A percentile compares a stretch with the other conserved stretches of the same genome.
phyloP scores from a whole-genome alignment of 2,888 invertebrate genomes.

The Scaptomyza polygonia region DNA sequence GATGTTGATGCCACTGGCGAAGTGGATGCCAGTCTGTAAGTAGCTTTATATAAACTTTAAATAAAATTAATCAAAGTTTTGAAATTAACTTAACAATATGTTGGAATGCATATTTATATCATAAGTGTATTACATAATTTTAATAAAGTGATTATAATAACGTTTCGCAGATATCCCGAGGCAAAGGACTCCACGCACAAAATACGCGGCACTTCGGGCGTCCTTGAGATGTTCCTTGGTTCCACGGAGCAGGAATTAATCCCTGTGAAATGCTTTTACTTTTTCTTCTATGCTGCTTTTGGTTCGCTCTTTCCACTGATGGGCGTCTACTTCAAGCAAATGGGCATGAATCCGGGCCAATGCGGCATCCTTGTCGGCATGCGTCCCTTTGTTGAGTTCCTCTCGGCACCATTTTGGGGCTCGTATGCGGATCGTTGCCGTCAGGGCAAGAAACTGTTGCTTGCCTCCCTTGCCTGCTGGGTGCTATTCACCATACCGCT shows the following conservation, averaged over 20 bases:
- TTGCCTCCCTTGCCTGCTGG: conserved; percentile 97
- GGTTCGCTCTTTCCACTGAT: conserved; percentile 98
- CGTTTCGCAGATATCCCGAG: conserved; percentile 89
- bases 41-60: too few species aligned
- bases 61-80: neutral
- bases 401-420: conserved; percentile 99
- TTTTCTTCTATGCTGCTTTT: conserved; percentile 99
- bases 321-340: conserved; percentile 99
- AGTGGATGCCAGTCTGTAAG: conserved; percentile 92
- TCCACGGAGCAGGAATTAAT: conserved; percentile 95
- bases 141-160: neutral
- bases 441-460: conserved; percentile 92
- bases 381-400: conserved; percentile 98
- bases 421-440: conserved; percentile 92
- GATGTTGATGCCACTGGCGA: conserved; percentile 93
- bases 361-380: conserved; percentile 97
- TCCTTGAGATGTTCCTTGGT: conserved; percentile 93
- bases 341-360: conserved; percentile 99
- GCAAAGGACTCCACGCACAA: conserved; percentile 95
- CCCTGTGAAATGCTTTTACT: conserved; percentile 98
- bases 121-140: too few species aligned
- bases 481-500: conserved; percentile 98
- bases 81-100: too few species aligned
- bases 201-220: conserved; percentile 93
- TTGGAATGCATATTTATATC: too few species aligned